Evolutionary conservation across 1,140 invertebrate species (phyloP).

Genomic region (Drosophila erecta): DNA sequence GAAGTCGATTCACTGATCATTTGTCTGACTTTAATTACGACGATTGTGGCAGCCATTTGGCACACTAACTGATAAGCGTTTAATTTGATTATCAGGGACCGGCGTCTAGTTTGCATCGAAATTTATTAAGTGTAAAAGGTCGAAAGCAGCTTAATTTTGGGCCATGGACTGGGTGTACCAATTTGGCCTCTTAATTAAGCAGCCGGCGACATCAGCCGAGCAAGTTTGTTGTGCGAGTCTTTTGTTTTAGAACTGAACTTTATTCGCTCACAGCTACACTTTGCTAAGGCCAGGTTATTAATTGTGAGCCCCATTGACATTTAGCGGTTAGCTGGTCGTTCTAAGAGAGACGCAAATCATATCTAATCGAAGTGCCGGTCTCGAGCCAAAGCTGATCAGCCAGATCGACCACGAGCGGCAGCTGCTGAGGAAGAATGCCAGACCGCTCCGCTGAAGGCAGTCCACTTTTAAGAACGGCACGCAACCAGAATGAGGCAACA

Average conservation of each 20-base stretch:
- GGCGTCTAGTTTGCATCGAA: conserved; percentile 18
- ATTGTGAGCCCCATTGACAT: conserved; percentile 64
- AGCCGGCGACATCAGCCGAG: conserved; percentile 11
- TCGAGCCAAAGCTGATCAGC: conserved; percentile 22
- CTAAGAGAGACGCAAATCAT: conserved; percentile 35
- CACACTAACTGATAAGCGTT: conserved; percentile 61
- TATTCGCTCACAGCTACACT: conserved; percentile 1
- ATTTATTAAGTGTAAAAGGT: conserved; percentile 58
- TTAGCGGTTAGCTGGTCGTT: conserved; percentile 61
- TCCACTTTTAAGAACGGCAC: conserved; percentile 66
- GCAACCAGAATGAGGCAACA: conserved; percentile 61
- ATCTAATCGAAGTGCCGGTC: conserved; percentile 68
- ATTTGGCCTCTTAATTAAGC: conserved; percentile 45
- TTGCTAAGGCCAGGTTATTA: conserved; percentile 23
- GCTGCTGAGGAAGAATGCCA: conserved; percentile 67
- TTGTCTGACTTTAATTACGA: conserved; percentile 57
- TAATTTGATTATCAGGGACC: conserved; percentile 59
- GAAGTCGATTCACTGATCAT: conserved; percentile 39
- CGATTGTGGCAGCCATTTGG: conserved; percentile 50
- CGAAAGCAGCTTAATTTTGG: conserved; percentile 22
- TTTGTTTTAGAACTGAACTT: conserved; percentile 36
- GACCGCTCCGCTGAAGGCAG: conserved; percentile 64
- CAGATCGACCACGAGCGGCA: conserved; percentile 39
- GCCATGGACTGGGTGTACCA: conserved; percentile 33
- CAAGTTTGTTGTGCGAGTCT: conserved; percentile 35